Evolutionary conservation across 2,797 vertebrate species (phyloP).

Genomic region (Glyptemys insculpta): DNA sequence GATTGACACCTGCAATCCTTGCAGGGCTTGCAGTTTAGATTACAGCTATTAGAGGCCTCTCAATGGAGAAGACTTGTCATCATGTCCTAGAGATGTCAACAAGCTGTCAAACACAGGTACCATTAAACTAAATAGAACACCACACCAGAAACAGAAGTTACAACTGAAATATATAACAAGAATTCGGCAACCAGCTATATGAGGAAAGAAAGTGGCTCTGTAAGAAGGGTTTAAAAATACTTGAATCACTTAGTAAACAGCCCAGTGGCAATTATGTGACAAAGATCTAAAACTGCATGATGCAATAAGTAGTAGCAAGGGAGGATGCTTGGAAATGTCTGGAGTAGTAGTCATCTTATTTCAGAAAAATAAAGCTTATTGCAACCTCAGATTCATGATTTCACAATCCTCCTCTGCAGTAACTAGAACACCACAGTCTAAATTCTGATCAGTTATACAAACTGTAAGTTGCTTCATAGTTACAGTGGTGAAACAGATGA

Average conservation of each 20-base stretch:
- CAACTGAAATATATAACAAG: background rate
- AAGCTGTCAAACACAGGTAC: background rate
- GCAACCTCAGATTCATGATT: background rate
- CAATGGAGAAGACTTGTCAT: background rate
- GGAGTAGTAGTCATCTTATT: background rate
- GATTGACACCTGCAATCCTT: background rate
- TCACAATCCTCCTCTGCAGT: rapidly evolving
- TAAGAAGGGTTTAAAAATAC: background rate
- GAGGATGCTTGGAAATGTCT: background rate
- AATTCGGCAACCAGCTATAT: background rate
- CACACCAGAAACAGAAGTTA: background rate
- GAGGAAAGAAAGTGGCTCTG: background rate
- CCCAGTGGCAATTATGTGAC: background rate
- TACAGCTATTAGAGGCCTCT: background rate
- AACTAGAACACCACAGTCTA: background rate
- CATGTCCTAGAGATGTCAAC: background rate
- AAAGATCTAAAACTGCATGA: background rate
- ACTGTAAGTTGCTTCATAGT: background rate
- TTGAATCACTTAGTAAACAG: background rate
- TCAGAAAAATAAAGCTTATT: background rate
- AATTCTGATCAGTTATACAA: background rate
- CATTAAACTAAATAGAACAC: background rate
- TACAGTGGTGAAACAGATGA: rapidly evolving
- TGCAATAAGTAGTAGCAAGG: background rate
- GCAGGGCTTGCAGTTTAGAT: background rate